phyloP scores from a whole-genome alignment of 2,797 vertebrate species.

The Amphiprion clarkii region DNA sequence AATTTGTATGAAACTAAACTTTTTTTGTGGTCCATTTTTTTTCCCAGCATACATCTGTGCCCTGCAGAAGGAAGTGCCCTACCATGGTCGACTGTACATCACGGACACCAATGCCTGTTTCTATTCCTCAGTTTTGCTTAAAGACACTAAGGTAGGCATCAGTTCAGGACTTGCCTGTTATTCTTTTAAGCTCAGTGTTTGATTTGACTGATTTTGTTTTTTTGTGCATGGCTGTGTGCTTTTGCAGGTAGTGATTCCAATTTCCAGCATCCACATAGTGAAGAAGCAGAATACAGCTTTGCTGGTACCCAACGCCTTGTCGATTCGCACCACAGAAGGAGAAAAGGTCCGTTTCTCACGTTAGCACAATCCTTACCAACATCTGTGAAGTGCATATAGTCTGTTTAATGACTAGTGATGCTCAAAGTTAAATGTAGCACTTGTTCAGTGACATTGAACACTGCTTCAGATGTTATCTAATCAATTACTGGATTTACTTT shows the following conservation, averaged over 20 bases:
- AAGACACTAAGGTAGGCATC: constrained; percentile 87
- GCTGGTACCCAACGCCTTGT: constrained; percentile 91
- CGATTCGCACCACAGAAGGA: constrained; percentile 85
- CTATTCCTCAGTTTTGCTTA: constrained; percentile 89
- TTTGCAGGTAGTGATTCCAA: constrained; percentile 85
- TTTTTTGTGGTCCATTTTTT: neutral
- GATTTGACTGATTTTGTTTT: neutral
- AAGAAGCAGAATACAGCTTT: constrained; percentile 93
- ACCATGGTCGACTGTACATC: constrained; percentile 90
- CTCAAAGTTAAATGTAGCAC: neutral
- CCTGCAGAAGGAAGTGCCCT: constrained; percentile 91
- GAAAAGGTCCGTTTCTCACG: constrained; percentile 85
- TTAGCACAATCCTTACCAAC: neutral
- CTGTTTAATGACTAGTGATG: neutral
- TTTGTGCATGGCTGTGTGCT: neutral
- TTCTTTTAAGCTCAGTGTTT: neutral
- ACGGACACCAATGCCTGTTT: constrained; percentile 87
- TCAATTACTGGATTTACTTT: neutral
- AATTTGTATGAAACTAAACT: neutral
- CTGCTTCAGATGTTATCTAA: constrained; percentile 7
- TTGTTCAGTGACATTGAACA: neutral
- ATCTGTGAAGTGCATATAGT: neutral
- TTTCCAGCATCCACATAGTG: constrained; percentile 81
- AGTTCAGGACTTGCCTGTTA: fast-evolving
- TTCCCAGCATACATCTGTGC: constrained; percentile 89